Evolutionary conservation across 2,888 invertebrate genomes (phyloP).

Genomic region (Trichopria drosophilae): DNA sequence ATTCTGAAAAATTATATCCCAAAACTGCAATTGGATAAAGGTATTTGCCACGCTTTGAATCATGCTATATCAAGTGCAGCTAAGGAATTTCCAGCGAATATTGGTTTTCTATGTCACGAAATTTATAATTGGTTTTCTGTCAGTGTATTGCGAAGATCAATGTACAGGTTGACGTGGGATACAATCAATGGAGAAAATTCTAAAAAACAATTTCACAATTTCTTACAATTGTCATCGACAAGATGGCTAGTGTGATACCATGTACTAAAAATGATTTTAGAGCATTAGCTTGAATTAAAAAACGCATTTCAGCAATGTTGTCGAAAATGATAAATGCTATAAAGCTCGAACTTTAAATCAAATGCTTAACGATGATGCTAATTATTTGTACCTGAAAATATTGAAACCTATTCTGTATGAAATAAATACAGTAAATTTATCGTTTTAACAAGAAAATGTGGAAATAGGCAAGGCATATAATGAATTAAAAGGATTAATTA

Average conservation of each 20-base stretch:
- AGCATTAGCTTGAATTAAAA: conserved; percentile 31
- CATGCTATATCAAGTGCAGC: too few relatives aligned
- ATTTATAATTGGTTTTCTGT: conserved; percentile 36
- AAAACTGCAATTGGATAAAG: too few relatives aligned
- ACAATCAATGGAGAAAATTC: conserved; percentile 23
- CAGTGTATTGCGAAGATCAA: conserved; percentile 27
- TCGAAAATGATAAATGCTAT: conserved; percentile 30
- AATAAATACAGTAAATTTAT: conserved; percentile 22
- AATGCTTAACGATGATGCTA: conserved; percentile 29
- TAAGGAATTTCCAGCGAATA: too few relatives aligned
- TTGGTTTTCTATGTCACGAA: too few relatives aligned
- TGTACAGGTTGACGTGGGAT: conserved; percentile 30
- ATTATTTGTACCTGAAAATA: conserved; percentile 25
- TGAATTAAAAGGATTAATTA: conserved; percentile 16
- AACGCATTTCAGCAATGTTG: conserved; percentile 22
- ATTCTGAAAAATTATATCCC: too few relatives aligned
- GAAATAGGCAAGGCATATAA: conserved; percentile 19
- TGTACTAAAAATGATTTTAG: conserved; percentile 32
- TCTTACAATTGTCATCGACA: conserved; percentile 32
- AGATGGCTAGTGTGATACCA: conserved; percentile 35
- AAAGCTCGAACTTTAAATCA: conserved; percentile 20
- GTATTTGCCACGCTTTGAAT: too few relatives aligned
- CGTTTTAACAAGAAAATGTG: conserved; percentile 25
- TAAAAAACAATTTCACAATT: conserved; percentile 24
- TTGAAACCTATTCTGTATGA: conserved; percentile 23